Base-by-base conservation (phyloP, 2,113 vertebrate species). In the Coptodon rendalli region DNA sequence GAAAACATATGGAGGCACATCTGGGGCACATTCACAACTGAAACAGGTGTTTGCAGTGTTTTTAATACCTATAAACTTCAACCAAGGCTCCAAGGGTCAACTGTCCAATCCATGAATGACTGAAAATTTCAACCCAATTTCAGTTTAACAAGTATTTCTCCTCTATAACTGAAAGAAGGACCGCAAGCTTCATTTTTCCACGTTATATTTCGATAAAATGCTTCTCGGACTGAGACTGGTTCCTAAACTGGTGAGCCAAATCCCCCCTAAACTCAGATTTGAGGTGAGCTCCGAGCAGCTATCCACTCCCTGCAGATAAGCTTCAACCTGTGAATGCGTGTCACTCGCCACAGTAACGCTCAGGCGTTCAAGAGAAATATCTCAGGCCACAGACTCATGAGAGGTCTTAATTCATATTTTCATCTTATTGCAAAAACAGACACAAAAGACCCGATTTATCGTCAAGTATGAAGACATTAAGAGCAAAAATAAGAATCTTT, bases 131-230 rank as follows among this genome's bases (percentile, higher is more conserved):
- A 24, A 68, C 36, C 63, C 36, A 68, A 68, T 68, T 40, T 68
- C 5, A 68, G 19, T 22, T 40, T 4, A 68, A 40, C 19, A 66
- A 13, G 19, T 38, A 66, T 22, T 66, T 78, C 40, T 76, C 27
- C 27, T 31, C 24, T 31, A 78, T 50, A 50, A 50, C 43, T n/a
- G 27, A 52, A 50, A n/a, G 16, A 19, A 31, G 0, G 43, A 9
- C 43, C 2, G 0, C 16, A 48, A 31, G 10, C 0, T 50, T 78
- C 0, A 78, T 50, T 78, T 50, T 31, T 50, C 27, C 24, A n/a
- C 1, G 0, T 78, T 52, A 52, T 52, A 78, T 52, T 78, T 19
- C 0, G 1, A 52, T 52, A 52, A 78, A 78, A 50, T 78, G 73
- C 45, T 29, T 78, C 73, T 52, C 29, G 3, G 17, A 73, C 68